Percentiles rank a stretch among this genome's conserved stretches.
phyloP scores from a whole-genome alignment of 2,113 vertebrate genomes.

The Alces alces region DNA sequence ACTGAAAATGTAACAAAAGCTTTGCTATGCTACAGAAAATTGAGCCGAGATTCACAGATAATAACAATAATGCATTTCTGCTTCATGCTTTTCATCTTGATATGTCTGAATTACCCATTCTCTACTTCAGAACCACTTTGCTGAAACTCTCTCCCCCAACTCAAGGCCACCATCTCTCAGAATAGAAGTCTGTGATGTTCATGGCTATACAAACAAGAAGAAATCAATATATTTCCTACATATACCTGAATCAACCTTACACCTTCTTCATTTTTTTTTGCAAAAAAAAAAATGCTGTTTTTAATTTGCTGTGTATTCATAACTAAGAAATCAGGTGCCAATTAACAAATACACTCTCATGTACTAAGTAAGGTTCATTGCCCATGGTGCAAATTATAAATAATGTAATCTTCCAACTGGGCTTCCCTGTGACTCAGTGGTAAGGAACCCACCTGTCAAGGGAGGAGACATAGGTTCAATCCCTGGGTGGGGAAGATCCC shows the following conservation, averaged over 20 bases:
- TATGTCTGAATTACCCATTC: constrained; percentile 55
- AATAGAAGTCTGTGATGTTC: not conserved
- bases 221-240: not conserved
- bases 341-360: not conserved
- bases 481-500: not conserved
- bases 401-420: not conserved
- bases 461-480: not conserved
- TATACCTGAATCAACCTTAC: not conserved
- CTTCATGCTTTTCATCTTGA: constrained; percentile 59
- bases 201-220: not conserved
- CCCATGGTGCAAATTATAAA: not conserved
- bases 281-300: not conserved
- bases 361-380: not conserved
- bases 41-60: constrained; percentile 65
- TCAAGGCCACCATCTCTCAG: not conserved
- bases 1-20: constrained; percentile 61
- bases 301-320: not conserved
- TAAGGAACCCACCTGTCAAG: not conserved
- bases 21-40: constrained; percentile 58
- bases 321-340: not conserved
- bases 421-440: not conserved
- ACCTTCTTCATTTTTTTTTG: not conserved
- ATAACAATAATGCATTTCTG: constrained; percentile 58
- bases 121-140: not conserved
- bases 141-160: not conserved